Conservation (phyloP, 2,797 vertebrate species). For the Myiotriccus ornatus region DNA sequence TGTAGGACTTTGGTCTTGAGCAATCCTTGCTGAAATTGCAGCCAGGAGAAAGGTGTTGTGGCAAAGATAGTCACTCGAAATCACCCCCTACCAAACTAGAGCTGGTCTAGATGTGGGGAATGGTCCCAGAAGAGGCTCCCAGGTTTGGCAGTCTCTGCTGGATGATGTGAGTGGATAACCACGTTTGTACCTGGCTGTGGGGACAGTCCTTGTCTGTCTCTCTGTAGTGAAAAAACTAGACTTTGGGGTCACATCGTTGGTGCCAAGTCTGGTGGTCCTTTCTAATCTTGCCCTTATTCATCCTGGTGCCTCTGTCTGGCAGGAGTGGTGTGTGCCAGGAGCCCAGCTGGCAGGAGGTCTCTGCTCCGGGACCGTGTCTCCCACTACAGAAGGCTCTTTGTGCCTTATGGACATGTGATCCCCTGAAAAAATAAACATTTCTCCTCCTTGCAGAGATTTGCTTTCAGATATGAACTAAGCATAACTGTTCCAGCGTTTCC, state of each 20-base stretch:
- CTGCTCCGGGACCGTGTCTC: background rate
- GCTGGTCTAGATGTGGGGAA: background rate
- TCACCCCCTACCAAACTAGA: background rate
- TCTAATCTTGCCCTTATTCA: background rate
- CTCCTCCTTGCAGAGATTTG: background rate
- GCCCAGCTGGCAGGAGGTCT: background rate
- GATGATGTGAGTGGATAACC: background rate
- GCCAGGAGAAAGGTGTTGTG: background rate
- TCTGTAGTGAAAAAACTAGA: background rate
- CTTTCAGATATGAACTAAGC: background rate
- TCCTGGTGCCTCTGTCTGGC: background rate
- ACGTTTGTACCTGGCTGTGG: background rate
- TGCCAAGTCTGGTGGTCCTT: background rate
- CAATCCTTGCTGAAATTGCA: background rate
- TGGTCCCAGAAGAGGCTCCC: background rate
- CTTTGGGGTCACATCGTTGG: background rate
- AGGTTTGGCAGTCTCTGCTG: background rate
- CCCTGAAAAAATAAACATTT: constrained; percentile 2
- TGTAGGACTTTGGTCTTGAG: constrained; percentile 19
- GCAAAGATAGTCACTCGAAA: background rate
- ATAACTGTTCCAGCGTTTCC: background rate
- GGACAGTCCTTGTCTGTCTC: background rate
- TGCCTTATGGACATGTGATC: background rate
- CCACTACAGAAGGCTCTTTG: background rate
- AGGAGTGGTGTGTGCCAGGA: background rate